Evolutionary conservation across 1,140 invertebrate genomes (phyloP), one percentile per base, ranked within the genome.

Genomic region (Temnothorax curvispinosus): DNA sequence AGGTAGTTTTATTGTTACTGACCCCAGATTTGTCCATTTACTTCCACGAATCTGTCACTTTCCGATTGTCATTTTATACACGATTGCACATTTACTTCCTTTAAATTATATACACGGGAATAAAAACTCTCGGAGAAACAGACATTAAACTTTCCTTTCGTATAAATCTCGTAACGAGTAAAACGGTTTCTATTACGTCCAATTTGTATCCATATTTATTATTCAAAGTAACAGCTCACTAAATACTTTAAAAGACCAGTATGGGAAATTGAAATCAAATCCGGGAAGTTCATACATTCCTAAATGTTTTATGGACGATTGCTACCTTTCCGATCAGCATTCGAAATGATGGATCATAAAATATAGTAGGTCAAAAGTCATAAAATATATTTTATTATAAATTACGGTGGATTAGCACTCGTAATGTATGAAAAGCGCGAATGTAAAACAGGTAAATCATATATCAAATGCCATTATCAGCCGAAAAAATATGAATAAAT

Each of bases 331-430:
- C 41, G 54, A 58, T 72, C 78, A n/a, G 60, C 52, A 58, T 60
- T 9, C 21, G 3, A 35, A 38, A 75, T 62, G 41, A 50, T 32
- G 44, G 13, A 47, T 74, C 44, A 52, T 84, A 32, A 74, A 75
- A 60, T 47, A 75, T 62, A 75, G 54, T 60, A 7, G 69, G n/a
- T 38, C 67, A 84, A 60, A 84, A 47, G 54, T 75, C 32, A 75
- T 60, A 27, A 75, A 47, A 62, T 84, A 60, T 84, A 84, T 84
- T 75, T 84, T 84, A 75, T 75, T 84, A 84, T 56, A 47, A 60
- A 84, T 84, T 84, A 84, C 69, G 54, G 41, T 60, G 54, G 69
- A 84, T 84, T 84, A 84, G 69, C 54, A 38, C 56, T 75, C 44
- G 54, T 56, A 60, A 84, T 56, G 18, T 56, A 84, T 84, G 80